These are phyloP conservation scores for Ornithoptera priamus DNA, from an alignment of 2,888 invertebrate genomes.

Conservation along the genomic window DNA sequence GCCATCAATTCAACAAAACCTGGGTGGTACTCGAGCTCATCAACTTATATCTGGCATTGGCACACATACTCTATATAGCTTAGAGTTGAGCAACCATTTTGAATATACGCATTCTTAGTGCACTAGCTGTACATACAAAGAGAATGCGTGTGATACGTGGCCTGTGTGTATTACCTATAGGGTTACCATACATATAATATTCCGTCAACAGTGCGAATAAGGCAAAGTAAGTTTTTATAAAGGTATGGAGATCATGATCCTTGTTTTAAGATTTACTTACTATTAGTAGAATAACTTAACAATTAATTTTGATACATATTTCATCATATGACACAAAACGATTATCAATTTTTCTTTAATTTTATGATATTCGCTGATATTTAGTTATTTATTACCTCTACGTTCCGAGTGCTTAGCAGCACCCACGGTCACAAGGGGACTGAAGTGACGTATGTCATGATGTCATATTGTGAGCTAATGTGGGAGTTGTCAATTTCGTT, in stretches of 20 bases:
- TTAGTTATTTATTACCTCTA: background rate
- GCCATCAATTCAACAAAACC: constrained; percentile 15
- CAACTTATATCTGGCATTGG: constrained; percentile 24
- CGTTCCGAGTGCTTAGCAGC: no score
- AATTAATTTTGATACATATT: background rate
- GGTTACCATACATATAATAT: constrained; percentile 39
- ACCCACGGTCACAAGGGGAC: no score
- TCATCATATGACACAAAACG: no score
- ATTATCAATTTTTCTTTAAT: no score
- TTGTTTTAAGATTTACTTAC: background rate
- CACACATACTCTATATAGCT: constrained; percentile 27
- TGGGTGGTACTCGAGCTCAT: constrained; percentile 15
- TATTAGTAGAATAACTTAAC: background rate
- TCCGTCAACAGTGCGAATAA: background rate
- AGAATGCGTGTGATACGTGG: constrained; percentile 62
- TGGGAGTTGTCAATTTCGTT: no score
- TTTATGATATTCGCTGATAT: background rate
- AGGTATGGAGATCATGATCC: background rate
- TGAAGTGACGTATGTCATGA: no score
- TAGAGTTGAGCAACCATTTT: constrained; percentile 39
- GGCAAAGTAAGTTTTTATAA: background rate
- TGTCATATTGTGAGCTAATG: no score
- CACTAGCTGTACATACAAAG: constrained; percentile 58
- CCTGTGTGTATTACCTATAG: constrained; percentile 46
- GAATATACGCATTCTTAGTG: constrained; percentile 53